Evolutionary conservation across 2,797 vertebrate species (phyloP), one percentile per base, ranked within the genome.

Genomic region (Acipenser oxyrinchus): DNA sequence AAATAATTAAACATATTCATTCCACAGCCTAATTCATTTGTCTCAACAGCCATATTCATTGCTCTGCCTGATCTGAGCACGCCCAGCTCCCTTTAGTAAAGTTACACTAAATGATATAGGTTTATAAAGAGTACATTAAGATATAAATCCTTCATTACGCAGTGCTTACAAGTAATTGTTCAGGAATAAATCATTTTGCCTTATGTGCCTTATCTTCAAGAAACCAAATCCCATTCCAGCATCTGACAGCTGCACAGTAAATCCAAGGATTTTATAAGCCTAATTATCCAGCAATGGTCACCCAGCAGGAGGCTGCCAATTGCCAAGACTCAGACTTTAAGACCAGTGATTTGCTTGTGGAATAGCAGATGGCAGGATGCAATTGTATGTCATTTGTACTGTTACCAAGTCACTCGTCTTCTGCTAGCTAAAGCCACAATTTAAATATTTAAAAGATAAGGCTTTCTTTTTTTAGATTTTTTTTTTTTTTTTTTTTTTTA

Each of bases 231-330:
- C 79, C 81, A 72, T 80, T 75, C 72, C 74, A 72, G 78, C 89
- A 88, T 80, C 90, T 89, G 88, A 90, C 90, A 93, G 90, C 90
- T 94, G 91, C 83, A 89, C 81, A 87, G 85, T 79, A 84, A 91
- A 84, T 79, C 84, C 77, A 75, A 78, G 77, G 74, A 72, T 75
- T 76, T 82, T 82, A 82, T 83, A 79, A 78, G 84, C 86, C 85
- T 90, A 91, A 93, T 93, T 91, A 92, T 86, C 79, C 69, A 78
- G 81, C 88, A 87, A 85, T 86, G 86, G 81, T 77, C 79, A 73
- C 75, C 75, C 79, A 74, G 80, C 68, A 48, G 84, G 81, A 80
- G 69, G 77, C 70, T 70, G 74, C 76, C 75, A 79, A 79, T 78
- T 77, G 77, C 77, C 79, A 76, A 83, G 78, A 80, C 80, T 72